A percentile compares a stretch with the other conserved stretches of the same genome.
Evolutionary conservation across 1,140 invertebrate species (phyloP).

Genomic region (Euwallacea similis): DNA sequence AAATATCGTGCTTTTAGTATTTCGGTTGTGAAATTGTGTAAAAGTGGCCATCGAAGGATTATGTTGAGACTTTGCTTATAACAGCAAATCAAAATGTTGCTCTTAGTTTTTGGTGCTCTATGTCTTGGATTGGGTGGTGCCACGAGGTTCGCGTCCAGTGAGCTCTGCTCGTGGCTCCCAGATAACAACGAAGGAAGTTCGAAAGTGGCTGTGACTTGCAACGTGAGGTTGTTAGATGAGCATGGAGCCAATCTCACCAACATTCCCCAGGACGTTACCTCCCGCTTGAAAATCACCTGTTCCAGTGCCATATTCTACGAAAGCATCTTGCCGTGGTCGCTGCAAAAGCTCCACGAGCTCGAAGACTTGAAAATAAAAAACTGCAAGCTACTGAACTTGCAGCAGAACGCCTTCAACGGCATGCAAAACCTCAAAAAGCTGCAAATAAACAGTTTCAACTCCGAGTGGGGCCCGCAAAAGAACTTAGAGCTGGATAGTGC

Average conservation of each 20-base stretch:
- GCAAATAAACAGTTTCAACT: constrained; percentile 73
- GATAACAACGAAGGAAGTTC: constrained; percentile 64
- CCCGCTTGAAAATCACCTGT: constrained; percentile 71
- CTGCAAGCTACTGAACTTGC: constrained; percentile 78
- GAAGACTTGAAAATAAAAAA: constrained; percentile 72
- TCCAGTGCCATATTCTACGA: constrained; percentile 78
- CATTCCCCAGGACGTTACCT: constrained; percentile 70
- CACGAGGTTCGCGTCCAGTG: constrained; percentile 44
- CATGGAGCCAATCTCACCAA: constrained; percentile 61
- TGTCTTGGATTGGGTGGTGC: constrained; percentile 20
- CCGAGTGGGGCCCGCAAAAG: constrained; percentile 73
- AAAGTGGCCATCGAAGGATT: neutral
- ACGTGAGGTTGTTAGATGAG: constrained; percentile 69
- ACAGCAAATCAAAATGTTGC: constrained; percentile 38
- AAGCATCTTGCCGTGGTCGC: constrained; percentile 70
- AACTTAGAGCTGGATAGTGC: constrained; percentile 68
- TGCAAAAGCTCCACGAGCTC: constrained; percentile 72
- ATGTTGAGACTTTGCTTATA: constrained; percentile 1
- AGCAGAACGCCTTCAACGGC: constrained; percentile 74
- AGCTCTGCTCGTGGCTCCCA: constrained; percentile 62
- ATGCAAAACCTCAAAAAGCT: constrained; percentile 74
- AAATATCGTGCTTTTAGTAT: neutral
- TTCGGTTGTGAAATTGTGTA: neutral
- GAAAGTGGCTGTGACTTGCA: constrained; percentile 63
- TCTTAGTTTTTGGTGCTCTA: constrained; percentile 35